phyloP scores from a whole-genome alignment of 2,797 vertebrate genomes.

The Manis crassicaudata region DNA sequence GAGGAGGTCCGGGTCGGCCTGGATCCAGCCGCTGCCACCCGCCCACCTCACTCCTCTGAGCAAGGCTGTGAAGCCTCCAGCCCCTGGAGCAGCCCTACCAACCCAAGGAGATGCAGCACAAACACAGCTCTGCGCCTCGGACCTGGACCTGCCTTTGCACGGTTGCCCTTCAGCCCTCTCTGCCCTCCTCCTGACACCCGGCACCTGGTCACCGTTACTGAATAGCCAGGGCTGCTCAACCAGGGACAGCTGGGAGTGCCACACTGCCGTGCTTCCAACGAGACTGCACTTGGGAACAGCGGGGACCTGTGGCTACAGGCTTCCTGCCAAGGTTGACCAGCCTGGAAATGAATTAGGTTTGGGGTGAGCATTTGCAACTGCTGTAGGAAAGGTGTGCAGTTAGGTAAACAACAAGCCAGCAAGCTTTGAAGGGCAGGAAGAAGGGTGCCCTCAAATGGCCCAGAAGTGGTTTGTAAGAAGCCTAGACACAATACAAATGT shows the following conservation, averaged over 20 bases:
- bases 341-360: not conserved
- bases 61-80: not conserved
- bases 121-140: not conserved
- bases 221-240: not conserved
- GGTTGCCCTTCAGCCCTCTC: too few relatives aligned
- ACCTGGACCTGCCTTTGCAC: not conserved
- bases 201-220: fast-evolving
- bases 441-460: not conserved
- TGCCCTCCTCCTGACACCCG: not conserved
- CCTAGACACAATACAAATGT: too few relatives aligned
- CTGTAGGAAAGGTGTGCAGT: not conserved
- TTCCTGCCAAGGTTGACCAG: not conserved
- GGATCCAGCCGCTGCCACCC: not conserved
- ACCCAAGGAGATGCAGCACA: not conserved
- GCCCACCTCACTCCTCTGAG: fast-evolving
- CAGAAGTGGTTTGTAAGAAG: too few relatives aligned
- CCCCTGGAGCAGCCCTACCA: not conserved
- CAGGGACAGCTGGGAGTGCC: too few relatives aligned
- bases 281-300: not conserved
- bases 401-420: not conserved
- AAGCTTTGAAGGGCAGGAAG: not conserved
- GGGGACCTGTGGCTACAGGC: not conserved
- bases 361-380: not conserved
- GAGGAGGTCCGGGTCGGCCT: too few relatives aligned
- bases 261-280: not conserved